Percentiles rank a stretch among this genome's conserved stretches.
These are phyloP conservation scores for Sisyra nigra DNA, from an alignment of 2,888 invertebrate species.

Conservation along the genomic window DNA sequence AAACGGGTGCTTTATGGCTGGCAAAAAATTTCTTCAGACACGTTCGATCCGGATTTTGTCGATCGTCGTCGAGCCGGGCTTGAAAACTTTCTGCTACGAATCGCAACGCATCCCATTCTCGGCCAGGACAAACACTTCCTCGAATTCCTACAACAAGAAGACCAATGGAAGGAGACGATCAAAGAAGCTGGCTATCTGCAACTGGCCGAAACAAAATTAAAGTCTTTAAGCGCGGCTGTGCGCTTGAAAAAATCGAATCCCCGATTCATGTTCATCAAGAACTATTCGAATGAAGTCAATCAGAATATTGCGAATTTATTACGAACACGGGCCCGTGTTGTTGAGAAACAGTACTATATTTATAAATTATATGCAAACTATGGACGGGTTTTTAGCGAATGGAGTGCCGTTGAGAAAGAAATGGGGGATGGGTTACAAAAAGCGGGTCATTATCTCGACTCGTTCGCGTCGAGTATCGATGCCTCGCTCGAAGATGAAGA, in stretches of 20 bases:
- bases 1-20: slow-evolving; percentile 61
- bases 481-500: slow-evolving; percentile 67
- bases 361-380: slow-evolving; percentile 71
- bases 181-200: slow-evolving; percentile 61
- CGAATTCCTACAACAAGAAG: slow-evolving; percentile 61
- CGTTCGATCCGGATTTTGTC: slow-evolving; percentile 70
- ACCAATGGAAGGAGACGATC: slow-evolving; percentile 63
- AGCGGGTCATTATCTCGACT: slow-evolving; percentile 44
- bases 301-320: slow-evolving; percentile 39
- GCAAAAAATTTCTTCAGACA: slow-evolving; percentile 61
- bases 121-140: slow-evolving; percentile 61
- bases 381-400: slow-evolving; percentile 68
- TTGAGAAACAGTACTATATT: slow-evolving; percentile 58
- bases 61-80: slow-evolving; percentile 67
- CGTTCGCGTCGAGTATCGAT: slow-evolving; percentile 41
- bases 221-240: slow-evolving; percentile 56
- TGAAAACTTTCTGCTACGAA: slow-evolving; percentile 62
- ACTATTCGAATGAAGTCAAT: slow-evolving; percentile 57
- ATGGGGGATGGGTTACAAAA: slow-evolving; percentile 65
- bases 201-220: slow-evolving; percentile 63
- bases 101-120: slow-evolving; percentile 57
- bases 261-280: slow-evolving; percentile 56
- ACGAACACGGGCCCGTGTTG: slow-evolving; percentile 47
- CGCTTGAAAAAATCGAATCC: slow-evolving; percentile 56
- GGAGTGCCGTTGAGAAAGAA: slow-evolving; percentile 68